Evolutionary conservation across 2,888 invertebrate species (phyloP), one percentile per base, ranked within the genome.

Genomic region (Strigamia crassipes): DNA sequence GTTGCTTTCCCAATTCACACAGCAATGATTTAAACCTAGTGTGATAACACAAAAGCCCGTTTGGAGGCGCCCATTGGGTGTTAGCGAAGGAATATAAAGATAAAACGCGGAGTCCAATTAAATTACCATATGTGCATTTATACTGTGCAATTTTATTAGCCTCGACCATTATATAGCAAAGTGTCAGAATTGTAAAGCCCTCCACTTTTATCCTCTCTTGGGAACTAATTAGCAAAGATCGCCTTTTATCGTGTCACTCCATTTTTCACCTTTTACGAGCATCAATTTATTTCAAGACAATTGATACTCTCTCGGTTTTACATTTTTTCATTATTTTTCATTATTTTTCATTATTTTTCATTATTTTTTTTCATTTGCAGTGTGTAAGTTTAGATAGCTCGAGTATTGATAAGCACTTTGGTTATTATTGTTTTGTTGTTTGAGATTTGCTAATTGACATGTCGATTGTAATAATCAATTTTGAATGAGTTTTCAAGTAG

Each of bases 11-110:
- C 73, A 73, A 73, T 73, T 73, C 73, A 73, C 73, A 73, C 73
- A 31, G 73, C 73, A 73, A 73, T 73, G 73, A 73, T 73, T 73
- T 73, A 73, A 73, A 73, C 73, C 27, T 31, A 73, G 27, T 73
- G 73, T 73, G 73, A 73, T 73, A 73, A 73, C 73, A 73, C 73
- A 73, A 73, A 73, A 73, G 73, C 73, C 73, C 73, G 73, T 73
- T 73, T 73, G 27, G 73, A 73, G 73, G 73, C 73, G 73, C 73
- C 73, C 73, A 73, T 73, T 73, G 73, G 73, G 73, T 73, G 73
- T 73, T 73, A 73, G 73, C 27, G 73, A 73, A 73, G 73, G 73
- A 73, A 73, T 73, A 73, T 73, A 73, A 73, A 73, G 73, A 73
- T 73, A 73, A 73, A 73, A 73, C 73, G 73, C 73, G 73, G 27